Conservation (phyloP, 1,140 invertebrate species). For the Lerema accius region DNA sequence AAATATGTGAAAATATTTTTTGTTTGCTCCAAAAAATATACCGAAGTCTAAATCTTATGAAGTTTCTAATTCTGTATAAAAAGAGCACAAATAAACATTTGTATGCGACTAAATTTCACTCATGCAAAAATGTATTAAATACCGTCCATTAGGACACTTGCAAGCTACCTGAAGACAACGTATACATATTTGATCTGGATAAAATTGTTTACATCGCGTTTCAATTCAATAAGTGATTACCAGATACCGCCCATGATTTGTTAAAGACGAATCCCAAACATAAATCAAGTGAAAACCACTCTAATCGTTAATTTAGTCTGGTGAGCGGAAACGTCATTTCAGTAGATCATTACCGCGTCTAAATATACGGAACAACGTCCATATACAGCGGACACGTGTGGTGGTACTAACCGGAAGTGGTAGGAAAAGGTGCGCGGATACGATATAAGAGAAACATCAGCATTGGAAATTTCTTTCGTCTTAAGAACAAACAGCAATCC, state of each 20-base stretch:
- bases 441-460: background rate
- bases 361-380: constrained; percentile 30
- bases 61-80: no score
- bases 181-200: background rate
- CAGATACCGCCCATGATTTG: background rate
- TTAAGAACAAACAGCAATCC: no score
- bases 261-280: background rate
- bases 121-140: no score
- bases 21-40: no score
- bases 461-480: no score
- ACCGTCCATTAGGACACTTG: no score
- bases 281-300: constrained; percentile 2
- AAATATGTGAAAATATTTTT: no score
- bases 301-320: constrained; percentile 16
- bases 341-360: constrained; percentile 32
- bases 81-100: no score
- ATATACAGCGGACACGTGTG: constrained; percentile 16
- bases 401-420: constrained; percentile 20
- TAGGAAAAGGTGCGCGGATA: constrained; percentile 5
- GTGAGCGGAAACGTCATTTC: constrained; percentile 32
- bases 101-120: no score
- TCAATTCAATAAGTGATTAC: background rate
- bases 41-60: no score
- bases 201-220: background rate
- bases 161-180: background rate